Conservation (phyloP, 2,888 invertebrate genomes). For the Rhorus exstirpatorius region DNA sequence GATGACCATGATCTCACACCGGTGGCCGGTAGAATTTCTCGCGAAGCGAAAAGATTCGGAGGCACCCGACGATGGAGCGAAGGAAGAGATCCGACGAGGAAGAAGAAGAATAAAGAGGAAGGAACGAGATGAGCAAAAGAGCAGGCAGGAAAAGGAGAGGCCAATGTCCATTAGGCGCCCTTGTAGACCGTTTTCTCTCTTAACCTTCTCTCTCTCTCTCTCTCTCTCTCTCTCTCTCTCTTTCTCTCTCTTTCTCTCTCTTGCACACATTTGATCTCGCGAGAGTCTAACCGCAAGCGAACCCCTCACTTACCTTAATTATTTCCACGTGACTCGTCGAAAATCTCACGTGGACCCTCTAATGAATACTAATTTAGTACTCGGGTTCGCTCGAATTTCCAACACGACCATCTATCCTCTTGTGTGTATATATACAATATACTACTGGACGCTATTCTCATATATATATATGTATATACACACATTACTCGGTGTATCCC, state of each 20-base stretch:
- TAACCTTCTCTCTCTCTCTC: constrained; percentile 39
- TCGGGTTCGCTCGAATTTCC: constrained; percentile 71
- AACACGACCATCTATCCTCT: constrained; percentile 50
- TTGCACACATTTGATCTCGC: constrained; percentile 47
- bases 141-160: constrained; percentile 68
- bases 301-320: constrained; percentile 84
- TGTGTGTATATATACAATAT: constrained; percentile 28
- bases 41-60: constrained; percentile 39
- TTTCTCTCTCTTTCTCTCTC: constrained; percentile 42
- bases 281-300: constrained; percentile 73
- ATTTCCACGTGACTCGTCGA: constrained; percentile 84
- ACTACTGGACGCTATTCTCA: constrained; percentile 27
- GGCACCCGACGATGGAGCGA: constrained; percentile 29
- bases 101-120: constrained; percentile 46
- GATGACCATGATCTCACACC: constrained; percentile 67
- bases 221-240: constrained; percentile 41
- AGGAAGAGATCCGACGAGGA: constrained; percentile 37
- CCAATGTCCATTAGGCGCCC: constrained; percentile 74
- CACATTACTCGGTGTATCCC: constrained; percentile 3
- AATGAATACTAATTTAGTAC: constrained; percentile 82
- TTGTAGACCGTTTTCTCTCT: constrained; percentile 61
- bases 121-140: constrained; percentile 47
- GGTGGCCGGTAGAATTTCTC: constrained; percentile 27
- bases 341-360: constrained; percentile 80
- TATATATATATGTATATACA: not conserved